Conservation (phyloP, 2,113 vertebrate species). For the Phalacrocorax carbo region DNA sequence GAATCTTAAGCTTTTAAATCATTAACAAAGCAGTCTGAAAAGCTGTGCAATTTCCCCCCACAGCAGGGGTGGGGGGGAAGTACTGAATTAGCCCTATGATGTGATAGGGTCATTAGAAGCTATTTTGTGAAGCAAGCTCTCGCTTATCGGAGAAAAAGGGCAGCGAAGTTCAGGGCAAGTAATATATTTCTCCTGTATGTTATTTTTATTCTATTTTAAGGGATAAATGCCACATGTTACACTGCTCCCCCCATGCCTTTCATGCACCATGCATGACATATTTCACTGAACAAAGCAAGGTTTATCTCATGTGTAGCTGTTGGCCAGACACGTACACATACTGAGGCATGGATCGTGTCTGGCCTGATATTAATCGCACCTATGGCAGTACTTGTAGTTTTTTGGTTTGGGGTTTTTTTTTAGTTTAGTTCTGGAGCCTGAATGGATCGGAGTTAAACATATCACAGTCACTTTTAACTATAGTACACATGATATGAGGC, state of each 20-base stretch:
- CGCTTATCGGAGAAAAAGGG: neutral
- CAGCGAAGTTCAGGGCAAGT: neutral
- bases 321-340: neutral
- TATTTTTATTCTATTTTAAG: neutral
- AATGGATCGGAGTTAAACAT: neutral
- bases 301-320: neutral
- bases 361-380: neutral
- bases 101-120: neutral
- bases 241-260: neutral
- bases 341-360: neutral
- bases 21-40: constrained; percentile 22
- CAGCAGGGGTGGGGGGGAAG: neutral
- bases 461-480: neutral
- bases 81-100: neutral
- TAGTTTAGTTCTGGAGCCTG: neutral
- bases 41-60: neutral
- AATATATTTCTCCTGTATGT: neutral
- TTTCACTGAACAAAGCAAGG: neutral
- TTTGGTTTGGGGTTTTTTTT: no score
- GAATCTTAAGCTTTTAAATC: constrained; percentile 34
- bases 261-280: neutral
- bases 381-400: neutral
- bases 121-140: neutral
- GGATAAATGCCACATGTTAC: neutral
- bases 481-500: accelerated